Evolutionary conservation across 2,888 invertebrate species (phyloP).

Genomic region (Clivina fossor): DNA sequence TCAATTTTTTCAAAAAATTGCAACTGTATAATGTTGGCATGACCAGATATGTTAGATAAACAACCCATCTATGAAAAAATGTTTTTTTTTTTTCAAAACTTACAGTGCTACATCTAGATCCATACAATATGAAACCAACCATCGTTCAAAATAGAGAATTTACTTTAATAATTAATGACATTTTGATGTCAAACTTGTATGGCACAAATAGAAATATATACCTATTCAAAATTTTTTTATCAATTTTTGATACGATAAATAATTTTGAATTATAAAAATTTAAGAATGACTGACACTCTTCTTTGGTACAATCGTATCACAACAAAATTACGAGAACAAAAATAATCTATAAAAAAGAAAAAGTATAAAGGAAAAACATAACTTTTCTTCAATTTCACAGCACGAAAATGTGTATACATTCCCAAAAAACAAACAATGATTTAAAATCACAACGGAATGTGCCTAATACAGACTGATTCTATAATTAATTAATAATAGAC

Average conservation of each 20-base stretch:
- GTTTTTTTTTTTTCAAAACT: too few species aligned
- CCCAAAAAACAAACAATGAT: slow-evolving; percentile 25
- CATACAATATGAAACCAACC: slow-evolving; percentile 28
- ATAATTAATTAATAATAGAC: slow-evolving; percentile 4
- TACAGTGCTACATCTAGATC: slow-evolving; percentile 32
- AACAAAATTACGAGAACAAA: slow-evolving; percentile 45
- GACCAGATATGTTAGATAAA: slow-evolving; percentile 51
- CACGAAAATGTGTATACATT: slow-evolving; percentile 50
- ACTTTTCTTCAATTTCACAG: slow-evolving; percentile 49
- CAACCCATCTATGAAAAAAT: slow-evolving; percentile 36
- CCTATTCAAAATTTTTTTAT: slow-evolving; percentile 40
- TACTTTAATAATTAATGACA: slow-evolving; percentile 38
- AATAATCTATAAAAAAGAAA: slow-evolving; percentile 34
- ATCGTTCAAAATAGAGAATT: slow-evolving; percentile 30
- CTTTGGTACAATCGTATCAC: slow-evolving; percentile 55
- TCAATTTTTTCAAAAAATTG: slow-evolving; percentile 42
- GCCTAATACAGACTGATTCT: slow-evolving; percentile 7
- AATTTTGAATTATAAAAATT: slow-evolving; percentile 27
- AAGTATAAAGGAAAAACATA: slow-evolving; percentile 33
- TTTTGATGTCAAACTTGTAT: slow-evolving; percentile 43
- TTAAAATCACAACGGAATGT: slow-evolving; percentile 30
- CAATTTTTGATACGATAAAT: slow-evolving; percentile 32
- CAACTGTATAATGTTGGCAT: slow-evolving; percentile 49
- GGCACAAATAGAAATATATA: slow-evolving; percentile 46
- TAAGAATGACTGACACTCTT: slow-evolving; percentile 42